Base-by-base conservation (phyloP, 2,888 invertebrate species). In the Plebejus argus region DNA sequence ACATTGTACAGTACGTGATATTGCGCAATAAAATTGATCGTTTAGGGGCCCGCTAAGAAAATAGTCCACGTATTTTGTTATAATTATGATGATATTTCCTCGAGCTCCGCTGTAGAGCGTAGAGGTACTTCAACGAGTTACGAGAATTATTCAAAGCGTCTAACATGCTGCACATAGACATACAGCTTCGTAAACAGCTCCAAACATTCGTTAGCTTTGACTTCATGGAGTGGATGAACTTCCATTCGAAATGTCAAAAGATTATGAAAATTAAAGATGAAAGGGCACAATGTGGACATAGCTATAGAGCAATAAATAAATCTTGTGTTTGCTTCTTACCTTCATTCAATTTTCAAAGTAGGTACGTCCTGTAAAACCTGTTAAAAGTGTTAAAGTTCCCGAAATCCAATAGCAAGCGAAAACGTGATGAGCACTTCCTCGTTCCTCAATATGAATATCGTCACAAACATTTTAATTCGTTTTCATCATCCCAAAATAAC, bases 191-290 rank as follows among this genome's bases (percentile, higher is more conserved):
- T 66, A 33, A 66, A 66, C 61, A 23, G 12, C 66, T 66, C 28
- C 28, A 33, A 66, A 66, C 33, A 33, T 66, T 28, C 66, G 66
- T 66, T 66, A 66, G 66, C 66, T 66, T 66, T 66, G 18, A 66
- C 66, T 66, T 28, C 28, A 33, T 66, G 12, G 7, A 66, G 66
- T 66, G 66, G 6, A 66, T 66, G 28, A 66, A 66, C 66, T 66
- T 53, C 53, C 53, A 53, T 18, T 28, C n/a, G n/a, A n/a, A n/a
- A n/a, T n/a, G n/a, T n/a, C n/a, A n/a, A n/a, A n/a, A n/a, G n/a
- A n/a, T n/a, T n/a, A n/a, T n/a, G n/a, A n/a, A n/a, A n/a, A n/a
- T n/a, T n/a, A n/a, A n/a, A n/a, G n/a, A n/a, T n/a, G n/a, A n/a
- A n/a, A n/a, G n/a, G n/a, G n/a, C n/a, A n/a, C n/a, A n/a, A n/a